Percentiles rank a stretch among this genome's conserved stretches.
These are phyloP conservation scores for Silurus asotus DNA, from an alignment of 2,113 vertebrate species.

Conservation along the genomic window DNA sequence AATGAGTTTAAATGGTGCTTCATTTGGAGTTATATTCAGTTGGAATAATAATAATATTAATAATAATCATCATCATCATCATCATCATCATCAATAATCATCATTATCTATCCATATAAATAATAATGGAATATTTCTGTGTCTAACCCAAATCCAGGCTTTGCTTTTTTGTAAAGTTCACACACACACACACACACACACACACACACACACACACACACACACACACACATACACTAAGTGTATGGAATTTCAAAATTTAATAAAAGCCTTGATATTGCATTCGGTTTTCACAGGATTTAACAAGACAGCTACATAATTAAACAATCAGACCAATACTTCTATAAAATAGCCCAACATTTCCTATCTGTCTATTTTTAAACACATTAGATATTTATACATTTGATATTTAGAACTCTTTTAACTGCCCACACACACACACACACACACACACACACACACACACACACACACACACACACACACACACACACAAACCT, in stretches of 20 bases:
- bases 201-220: too few species aligned
- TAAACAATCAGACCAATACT: conserved; percentile 15
- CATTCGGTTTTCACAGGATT: background rate
- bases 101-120: too few species aligned
- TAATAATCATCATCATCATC: too few species aligned
- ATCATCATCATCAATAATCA: too few species aligned
- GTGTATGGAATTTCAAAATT: background rate
- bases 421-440: background rate
- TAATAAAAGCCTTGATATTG: too few species aligned
- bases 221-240: background rate
- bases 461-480: background rate
- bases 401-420: conserved; percentile 16
- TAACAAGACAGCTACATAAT: conserved; percentile 2
- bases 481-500: background rate
- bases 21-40: too few species aligned
- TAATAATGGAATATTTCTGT: background rate
- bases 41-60: background rate
- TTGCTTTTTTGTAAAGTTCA: too few species aligned
- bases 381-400: background rate
- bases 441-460: background rate
- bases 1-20: background rate
- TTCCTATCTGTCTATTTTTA: conserved; percentile 1
- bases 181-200: too few species aligned
- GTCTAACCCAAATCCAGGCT: background rate
- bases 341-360: background rate